Base-by-base conservation (phyloP, 1,140 invertebrate genomes). In the Helicorthomorpha holstii region DNA sequence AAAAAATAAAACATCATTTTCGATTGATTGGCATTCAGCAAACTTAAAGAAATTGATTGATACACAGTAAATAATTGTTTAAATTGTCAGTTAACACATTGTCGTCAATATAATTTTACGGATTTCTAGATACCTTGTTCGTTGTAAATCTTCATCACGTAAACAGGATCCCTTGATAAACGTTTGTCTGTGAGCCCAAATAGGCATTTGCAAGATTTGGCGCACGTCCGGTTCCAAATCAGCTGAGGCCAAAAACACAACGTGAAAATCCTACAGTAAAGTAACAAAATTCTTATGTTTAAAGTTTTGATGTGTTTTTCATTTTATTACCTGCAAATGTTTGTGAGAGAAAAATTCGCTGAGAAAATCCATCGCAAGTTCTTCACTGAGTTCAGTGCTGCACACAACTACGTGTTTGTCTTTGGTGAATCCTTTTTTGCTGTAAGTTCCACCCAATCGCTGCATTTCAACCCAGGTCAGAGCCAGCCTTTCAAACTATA, bases 321-420 rank as follows among this genome's bases (percentile, higher is more conserved):
- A 34, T 16, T 34, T 34, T 34, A 50, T 61, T 61, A 83, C 82
- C 75, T 85, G 81, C 46, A 97, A 75, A 52, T 94, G 72, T 0
- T 91, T 90, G 73, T 97, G 92, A 22, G 93, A 91, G 66, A 96
- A 98, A 71, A 98, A 98, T 73, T 98, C 94, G 67, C 95, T 96
- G 41, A 98, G 79, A 67, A 98, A 98, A 70, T 98, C 92, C 85
- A 96, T 92, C 56, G 97, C 91, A 51, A 92, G 94, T 65, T 97
- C 93, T 0, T 92, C 85, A 60, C 94, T 88, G 3, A 98, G 71
- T 0, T 87, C 91, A 19, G 93, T 97, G 45, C 86, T 89, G 63
- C 92, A 96, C 1, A 97, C 92, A 2, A 98, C 93, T 3, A 97
- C 93, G 69, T 98, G 93, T 64, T 91, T 91, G 67, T 98, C 92